These are phyloP conservation scores for Belgica antarctica DNA, from an alignment of 2,888 invertebrate genomes.

Conservation along the genomic window DNA sequence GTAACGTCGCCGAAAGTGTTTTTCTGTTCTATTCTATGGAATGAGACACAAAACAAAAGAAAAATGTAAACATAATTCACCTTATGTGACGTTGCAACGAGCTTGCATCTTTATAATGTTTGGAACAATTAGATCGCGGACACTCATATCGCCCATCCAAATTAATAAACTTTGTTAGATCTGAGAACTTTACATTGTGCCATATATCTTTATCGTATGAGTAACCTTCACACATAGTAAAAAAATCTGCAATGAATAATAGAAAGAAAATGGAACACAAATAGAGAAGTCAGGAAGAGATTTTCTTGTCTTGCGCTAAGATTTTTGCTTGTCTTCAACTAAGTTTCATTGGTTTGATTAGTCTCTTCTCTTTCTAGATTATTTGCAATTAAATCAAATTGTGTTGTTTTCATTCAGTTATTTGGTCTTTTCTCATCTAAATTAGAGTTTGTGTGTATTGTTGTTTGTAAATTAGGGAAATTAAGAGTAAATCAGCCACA, in stretches of 20 bases:
- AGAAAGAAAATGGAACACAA: slow-evolving; percentile 28
- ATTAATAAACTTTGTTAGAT: slow-evolving; percentile 55
- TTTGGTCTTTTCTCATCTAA: slow-evolving; percentile 2
- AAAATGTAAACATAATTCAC: slow-evolving; percentile 47
- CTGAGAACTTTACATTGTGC: slow-evolving; percentile 56
- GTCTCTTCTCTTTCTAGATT: slow-evolving; percentile 17
- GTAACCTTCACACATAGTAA: slow-evolving; percentile 43
- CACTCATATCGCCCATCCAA: slow-evolving; percentile 56
- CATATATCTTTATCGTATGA: slow-evolving; percentile 51
- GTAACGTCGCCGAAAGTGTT: neutral
- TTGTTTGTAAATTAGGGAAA: slow-evolving; percentile 7
- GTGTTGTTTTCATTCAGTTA: neutral
- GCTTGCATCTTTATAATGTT: slow-evolving; percentile 57
- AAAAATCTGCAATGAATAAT: slow-evolving; percentile 36
- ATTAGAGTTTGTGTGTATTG: neutral
- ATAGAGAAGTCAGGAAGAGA: slow-evolving; percentile 4
- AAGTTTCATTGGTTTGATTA: slow-evolving; percentile 19
- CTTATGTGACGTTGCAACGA: slow-evolving; percentile 57
- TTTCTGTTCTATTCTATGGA: neutral
- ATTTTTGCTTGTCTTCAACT: slow-evolving; percentile 6
- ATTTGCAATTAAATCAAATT: slow-evolving; percentile 10
- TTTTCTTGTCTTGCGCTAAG: slow-evolving; percentile 2
- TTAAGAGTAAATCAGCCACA: slow-evolving; percentile 4
- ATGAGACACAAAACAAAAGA: neutral
- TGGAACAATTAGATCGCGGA: slow-evolving; percentile 55